Percentiles rank a stretch among this genome's conserved stretches.
phyloP scores from a whole-genome alignment of 2,113 vertebrate species.

The Pardalotus punctatus region DNA sequence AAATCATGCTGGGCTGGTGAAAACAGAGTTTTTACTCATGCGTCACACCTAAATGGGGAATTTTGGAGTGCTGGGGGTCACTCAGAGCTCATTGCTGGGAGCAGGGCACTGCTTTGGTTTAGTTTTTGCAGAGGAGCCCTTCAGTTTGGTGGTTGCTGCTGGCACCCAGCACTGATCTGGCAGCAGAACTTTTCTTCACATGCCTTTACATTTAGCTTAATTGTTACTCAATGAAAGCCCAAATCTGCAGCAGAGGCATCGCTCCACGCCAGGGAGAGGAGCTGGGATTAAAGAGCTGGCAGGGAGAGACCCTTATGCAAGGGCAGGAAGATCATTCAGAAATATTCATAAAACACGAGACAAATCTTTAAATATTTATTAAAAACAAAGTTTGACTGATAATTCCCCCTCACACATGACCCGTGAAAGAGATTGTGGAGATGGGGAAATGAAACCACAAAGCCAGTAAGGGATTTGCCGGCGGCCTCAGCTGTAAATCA shows the following conservation, averaged over 20 bases:
- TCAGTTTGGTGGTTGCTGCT: background rate
- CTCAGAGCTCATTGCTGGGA: background rate
- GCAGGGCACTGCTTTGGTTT: background rate
- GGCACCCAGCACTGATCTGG: background rate
- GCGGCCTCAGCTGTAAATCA: constrained; percentile 29
- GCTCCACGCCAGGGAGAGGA: background rate
- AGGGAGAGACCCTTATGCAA: background rate
- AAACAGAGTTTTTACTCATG: background rate
- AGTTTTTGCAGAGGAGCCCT: background rate
- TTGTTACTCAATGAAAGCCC: background rate
- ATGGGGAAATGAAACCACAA: constrained; percentile 38
- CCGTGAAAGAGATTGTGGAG: background rate
- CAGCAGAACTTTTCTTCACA: background rate
- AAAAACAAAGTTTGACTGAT: constrained; percentile 16
- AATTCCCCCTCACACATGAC: constrained; percentile 24
- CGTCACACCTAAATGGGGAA: background rate
- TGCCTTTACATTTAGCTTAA: background rate
- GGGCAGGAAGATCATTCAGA: background rate
- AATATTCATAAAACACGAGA: background rate
- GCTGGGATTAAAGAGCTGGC: background rate
- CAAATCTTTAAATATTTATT: background rate
- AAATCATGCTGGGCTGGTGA: background rate
- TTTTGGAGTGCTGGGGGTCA: background rate
- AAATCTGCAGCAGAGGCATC: background rate
- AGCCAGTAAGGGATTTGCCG: background rate